phyloP scores from a whole-genome alignment of 2,113 vertebrate species.

The Callipepla squamata region DNA sequence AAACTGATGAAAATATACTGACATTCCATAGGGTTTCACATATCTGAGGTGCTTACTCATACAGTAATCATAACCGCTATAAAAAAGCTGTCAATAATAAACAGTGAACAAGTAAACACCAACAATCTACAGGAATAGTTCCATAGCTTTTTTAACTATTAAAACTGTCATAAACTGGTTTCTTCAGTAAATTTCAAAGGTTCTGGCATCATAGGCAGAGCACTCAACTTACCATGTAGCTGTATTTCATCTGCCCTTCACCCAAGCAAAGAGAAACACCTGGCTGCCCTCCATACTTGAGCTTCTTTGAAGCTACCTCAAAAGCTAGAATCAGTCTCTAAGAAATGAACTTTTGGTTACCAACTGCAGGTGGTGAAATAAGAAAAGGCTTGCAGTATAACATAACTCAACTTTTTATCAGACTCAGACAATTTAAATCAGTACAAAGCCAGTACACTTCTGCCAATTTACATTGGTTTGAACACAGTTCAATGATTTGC shows the following conservation, averaged over 20 bases:
- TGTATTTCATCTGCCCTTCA: neutral
- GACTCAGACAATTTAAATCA: neutral
- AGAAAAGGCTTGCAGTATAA: neutral
- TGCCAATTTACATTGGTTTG: neutral
- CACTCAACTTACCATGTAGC: neutral
- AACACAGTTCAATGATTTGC: neutral
- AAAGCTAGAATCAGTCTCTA: neutral
- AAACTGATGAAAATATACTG: neutral
- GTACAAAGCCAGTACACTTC: neutral
- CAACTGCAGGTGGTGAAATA: neutral
- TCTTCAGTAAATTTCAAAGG: neutral
- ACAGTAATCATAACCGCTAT: neutral
- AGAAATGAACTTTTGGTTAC: neutral
- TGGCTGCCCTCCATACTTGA: neutral
- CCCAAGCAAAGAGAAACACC: neutral
- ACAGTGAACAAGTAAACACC: neutral
- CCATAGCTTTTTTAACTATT: neutral
- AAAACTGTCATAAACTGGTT: neutral
- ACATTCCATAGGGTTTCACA: neutral
- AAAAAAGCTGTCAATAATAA: neutral
- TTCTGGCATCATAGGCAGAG: neutral
- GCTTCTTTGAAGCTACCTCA: neutral
- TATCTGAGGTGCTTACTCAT: neutral
- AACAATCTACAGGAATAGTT: neutral
- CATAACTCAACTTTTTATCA: neutral